Evolutionary conservation across 30 jellyfish, hydroid and myxozoan genomes (phyloP).

Genomic region (Aurelia aurita): DNA sequence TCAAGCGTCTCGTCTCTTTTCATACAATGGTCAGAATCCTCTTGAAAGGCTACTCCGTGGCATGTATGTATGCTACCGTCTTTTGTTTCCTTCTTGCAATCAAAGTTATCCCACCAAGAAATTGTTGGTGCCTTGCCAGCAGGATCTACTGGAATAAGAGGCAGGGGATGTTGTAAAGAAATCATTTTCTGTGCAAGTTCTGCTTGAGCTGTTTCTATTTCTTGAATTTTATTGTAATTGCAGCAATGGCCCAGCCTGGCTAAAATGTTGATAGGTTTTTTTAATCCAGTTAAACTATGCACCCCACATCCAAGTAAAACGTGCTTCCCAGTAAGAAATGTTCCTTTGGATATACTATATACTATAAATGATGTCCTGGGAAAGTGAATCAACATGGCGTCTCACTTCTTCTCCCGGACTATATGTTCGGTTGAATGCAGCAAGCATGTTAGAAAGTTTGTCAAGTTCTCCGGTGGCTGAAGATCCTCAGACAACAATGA

Average conservation of each 20-base stretch:
- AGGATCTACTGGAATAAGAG: conserved; percentile 28
- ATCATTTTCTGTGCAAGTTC: conserved; percentile 27
- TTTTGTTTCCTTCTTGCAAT: conserved; percentile 33
- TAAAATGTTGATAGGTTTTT: conserved; percentile 12
- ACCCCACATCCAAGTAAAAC: conserved; percentile 41
- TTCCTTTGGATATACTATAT: conserved; percentile 5
- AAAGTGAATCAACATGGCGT: conserved; percentile 35
- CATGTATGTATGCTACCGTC: conserved; percentile 38
- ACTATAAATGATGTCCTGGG: conserved; percentile 11
- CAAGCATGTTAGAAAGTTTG: conserved; percentile 9
- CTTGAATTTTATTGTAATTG: conserved; percentile 29
- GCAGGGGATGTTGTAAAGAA: conserved; percentile 30
- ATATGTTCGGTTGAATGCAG: conserved; percentile 28
- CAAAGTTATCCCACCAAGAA: conserved; percentile 42
- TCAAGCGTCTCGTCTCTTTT: conserved; percentile 14
- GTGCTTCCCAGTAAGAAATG: conserved; percentile 26
- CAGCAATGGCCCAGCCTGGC: conserved; percentile 20
- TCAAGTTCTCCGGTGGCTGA: conserved; percentile 42
- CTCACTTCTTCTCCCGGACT: conserved; percentile 36
- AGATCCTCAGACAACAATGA: conserved; percentile 19
- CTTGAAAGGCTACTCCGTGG: conserved; percentile 44
- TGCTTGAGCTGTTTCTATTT: conserved; percentile 54
- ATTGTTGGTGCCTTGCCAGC: conserved; percentile 32
- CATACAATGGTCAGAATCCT: conserved; percentile 7
- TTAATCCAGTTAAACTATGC: conserved; percentile 23